Base-by-base conservation (phyloP, 2,113 vertebrate species). In the Alligator mississippiensis region DNA sequence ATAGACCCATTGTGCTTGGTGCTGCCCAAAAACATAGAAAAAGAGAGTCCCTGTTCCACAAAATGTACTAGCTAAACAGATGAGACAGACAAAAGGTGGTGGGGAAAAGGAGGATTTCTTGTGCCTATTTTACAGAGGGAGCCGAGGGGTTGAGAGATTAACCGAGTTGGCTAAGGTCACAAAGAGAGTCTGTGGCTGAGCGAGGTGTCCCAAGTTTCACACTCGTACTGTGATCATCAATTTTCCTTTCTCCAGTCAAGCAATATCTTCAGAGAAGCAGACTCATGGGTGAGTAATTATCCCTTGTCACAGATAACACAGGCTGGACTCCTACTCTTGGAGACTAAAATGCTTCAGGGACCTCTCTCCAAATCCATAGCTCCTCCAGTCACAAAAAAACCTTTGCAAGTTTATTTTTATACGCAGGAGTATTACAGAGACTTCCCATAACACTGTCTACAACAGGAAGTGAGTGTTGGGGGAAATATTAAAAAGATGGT, bases 401-500 rank as follows among this genome's bases (percentile, higher is more conserved):
- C 47, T 47, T 47, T 47, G 80, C 60, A 90, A 92, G 95, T 84
- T 84, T 78, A 5, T 91, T 90, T 84, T 82, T 86, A 92, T 91
- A 95, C 85, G 47, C 47, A 47, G 62, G 70, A 94, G 79, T 84
- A 96, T 93, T 91, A 83, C 87, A 93, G 77, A 85, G 63, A 77
- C 92, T 93, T 96, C 93, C 95, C 95, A 91, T 96, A 96, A 94
- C 63, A n/a, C 92, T 74, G 55, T 78, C 1, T 94, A 86, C 79
- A 94, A 87, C 74, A 95, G 93, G 94, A 96, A 96, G 93, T 93
- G 34, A 96, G 92, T 95, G 93, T 94, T 93, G 92, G 92, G 94
- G 95, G 92, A 95, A 96, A 97, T 94, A 95, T 54, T 97, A 94
- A 95, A 93, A 97, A 96, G 87, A 90, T 87, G 83, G 93, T 93